Base-by-base conservation (phyloP, 2,888 invertebrate genomes). In the Melanostoma scalare region DNA sequence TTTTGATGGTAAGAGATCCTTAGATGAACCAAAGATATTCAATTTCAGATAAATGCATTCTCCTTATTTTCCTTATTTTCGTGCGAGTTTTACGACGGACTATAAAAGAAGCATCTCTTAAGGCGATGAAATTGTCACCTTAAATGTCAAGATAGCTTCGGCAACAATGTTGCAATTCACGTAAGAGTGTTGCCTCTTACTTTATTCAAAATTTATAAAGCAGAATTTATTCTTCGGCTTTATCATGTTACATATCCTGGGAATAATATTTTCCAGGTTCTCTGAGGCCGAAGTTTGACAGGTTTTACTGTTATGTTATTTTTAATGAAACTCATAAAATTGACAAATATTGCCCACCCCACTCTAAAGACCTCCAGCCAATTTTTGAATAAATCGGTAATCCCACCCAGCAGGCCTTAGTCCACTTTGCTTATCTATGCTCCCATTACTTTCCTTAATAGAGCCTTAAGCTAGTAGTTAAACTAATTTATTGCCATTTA, bases 141-240 rank as follows among this genome's bases (percentile, higher is more conserved):
- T 68, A 52, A 68, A 63, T 61, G 58, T 77, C 35, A 67, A 77
- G 73, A 46, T 72, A 50, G 61, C 61, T 44, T 46, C 58, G 2
- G 58, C 63, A 73, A 82, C 81, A 82, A 31, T 82, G 81, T 82
- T 82, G 81, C 73, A 52, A n/a, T 10, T 20, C 20, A 20, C 20
- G 20, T 20, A 20, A 20, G 20, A 20, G 20, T 0, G 20, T 20
- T 20, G 20, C 20, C 20, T 20, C 20, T 20, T 20, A 20, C 20
- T 1, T 20, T 20, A 20, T 1, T 20, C 20, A 20, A 20, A 20
- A 1, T 1, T 20, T 0, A 20, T 20, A 20, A n/a, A n/a, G n/a
- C n/a, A n/a, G n/a, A n/a, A n/a, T 20, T 20, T 20, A 1, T 20
- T 20, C 20, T 20, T 20, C 20, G 20, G 20, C 20, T 20, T 20